phyloP scores from a whole-genome alignment of 2,888 invertebrate genomes.

The Leucophora obtusa region DNA sequence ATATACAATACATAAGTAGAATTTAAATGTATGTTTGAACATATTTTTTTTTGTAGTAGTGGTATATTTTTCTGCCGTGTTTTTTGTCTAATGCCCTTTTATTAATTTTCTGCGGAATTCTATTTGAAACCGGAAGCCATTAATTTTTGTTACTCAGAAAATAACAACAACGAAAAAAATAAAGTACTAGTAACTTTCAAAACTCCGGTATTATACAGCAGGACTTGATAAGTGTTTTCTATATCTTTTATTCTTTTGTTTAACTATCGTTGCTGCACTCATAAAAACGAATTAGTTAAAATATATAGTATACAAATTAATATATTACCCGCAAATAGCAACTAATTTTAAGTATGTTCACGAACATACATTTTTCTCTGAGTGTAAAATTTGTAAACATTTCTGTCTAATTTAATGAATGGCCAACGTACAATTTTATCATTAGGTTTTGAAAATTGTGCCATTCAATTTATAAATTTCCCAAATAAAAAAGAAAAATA shows the following conservation, averaged over 20 bases:
- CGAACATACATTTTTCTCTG: too few species aligned
- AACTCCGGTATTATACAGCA: conserved; percentile 34
- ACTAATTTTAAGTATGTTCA: not conserved
- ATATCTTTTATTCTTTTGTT: not conserved
- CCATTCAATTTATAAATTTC: not conserved
- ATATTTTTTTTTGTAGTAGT: conserved; percentile 2
- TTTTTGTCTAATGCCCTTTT: conserved; percentile 61
- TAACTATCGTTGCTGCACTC: not conserved
- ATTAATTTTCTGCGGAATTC: conserved; percentile 64
- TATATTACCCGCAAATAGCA: not conserved
- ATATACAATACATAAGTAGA: not conserved
- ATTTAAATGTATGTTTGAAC: not conserved
- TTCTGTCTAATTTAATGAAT: not conserved
- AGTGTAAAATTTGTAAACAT: not conserved
- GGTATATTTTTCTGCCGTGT: conserved; percentile 33
- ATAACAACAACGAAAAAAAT: conserved; percentile 4
- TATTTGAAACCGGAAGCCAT: conserved; percentile 63
- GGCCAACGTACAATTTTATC: not conserved
- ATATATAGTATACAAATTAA: not conserved
- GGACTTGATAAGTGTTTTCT: conserved; percentile 46
- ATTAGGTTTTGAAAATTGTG: not conserved
- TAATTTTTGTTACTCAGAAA: conserved; percentile 58
- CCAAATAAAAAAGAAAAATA: not conserved
- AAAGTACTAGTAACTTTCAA: conserved; percentile 37
- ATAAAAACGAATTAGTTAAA: not conserved